Conservation (phyloP, 2,888 invertebrate species). For the Eupithecia subumbrata region DNA sequence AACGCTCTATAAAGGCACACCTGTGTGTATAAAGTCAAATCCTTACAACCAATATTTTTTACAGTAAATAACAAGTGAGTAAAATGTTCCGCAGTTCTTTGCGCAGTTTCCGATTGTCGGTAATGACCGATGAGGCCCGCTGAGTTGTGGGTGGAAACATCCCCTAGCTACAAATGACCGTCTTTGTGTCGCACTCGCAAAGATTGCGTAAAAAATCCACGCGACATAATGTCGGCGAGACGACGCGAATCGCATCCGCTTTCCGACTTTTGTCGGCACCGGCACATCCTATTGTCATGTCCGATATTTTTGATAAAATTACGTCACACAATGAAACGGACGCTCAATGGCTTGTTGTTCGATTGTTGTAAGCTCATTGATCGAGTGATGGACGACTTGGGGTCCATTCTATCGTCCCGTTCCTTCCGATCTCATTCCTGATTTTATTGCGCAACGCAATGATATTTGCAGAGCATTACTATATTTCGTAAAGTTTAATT, state of each 20-base stretch:
- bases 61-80: slow-evolving; percentile 65
- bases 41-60: slow-evolving; percentile 53
- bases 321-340: slow-evolving; percentile 74
- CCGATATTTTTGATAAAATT: slow-evolving; percentile 83
- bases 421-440: slow-evolving; percentile 75
- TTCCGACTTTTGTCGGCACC: slow-evolving; percentile 81
- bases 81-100: slow-evolving; percentile 73
- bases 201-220: slow-evolving; percentile 75
- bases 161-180: slow-evolving; percentile 72
- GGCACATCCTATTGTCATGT: slow-evolving; percentile 71
- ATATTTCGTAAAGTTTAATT: slow-evolving; percentile 50
- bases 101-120: slow-evolving; percentile 78
- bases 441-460: slow-evolving; percentile 65
- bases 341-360: slow-evolving; percentile 78
- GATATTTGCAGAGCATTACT: slow-evolving; percentile 68
- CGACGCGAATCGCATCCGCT: slow-evolving; percentile 83
- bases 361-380: slow-evolving; percentile 81
- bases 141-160: slow-evolving; percentile 84
- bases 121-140: slow-evolving; percentile 77
- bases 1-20: slow-evolving; percentile 52
- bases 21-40: slow-evolving; percentile 63
- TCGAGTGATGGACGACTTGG: slow-evolving; percentile 74
- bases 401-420: slow-evolving; percentile 58
- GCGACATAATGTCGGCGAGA: slow-evolving; percentile 72
- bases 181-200: slow-evolving; percentile 61